phyloP scores from a whole-genome alignment of 2,113 vertebrate genomes.

The Shinisaurus crocodilurus region DNA sequence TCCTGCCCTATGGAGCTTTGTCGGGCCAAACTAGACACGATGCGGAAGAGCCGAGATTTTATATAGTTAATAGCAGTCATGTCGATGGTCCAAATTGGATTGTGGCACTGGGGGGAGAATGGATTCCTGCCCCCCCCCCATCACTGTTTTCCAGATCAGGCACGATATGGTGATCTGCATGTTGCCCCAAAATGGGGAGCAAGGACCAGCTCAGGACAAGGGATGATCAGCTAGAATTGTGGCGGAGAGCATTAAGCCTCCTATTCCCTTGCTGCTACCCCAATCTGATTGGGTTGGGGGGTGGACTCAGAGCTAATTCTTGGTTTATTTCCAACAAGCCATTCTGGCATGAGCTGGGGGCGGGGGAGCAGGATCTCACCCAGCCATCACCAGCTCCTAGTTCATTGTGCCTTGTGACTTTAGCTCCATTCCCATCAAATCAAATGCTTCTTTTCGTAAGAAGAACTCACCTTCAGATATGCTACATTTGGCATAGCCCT shows the following conservation, averaged over 20 bases:
- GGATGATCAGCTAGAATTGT: background rate
- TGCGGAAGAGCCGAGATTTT: background rate
- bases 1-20: background rate
- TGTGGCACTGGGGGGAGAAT: background rate
- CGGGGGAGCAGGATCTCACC: background rate
- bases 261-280: background rate
- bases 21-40: too few species aligned
- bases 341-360: background rate
- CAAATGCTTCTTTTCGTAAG: background rate
- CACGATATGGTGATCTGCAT: too few species aligned
- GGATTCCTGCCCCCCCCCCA: too few species aligned
- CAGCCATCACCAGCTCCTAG: background rate
- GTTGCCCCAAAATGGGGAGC: too few species aligned
- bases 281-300: background rate
- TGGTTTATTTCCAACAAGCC: too few species aligned
- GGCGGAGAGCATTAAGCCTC: background rate
- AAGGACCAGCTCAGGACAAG: too few species aligned
- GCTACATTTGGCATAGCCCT: background rate
- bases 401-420: background rate
- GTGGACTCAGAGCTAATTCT: background rate
- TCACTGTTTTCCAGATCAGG: too few species aligned
- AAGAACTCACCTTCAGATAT: background rate
- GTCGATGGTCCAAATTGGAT: background rate
- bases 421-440: background rate
- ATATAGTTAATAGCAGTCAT: background rate